Base-by-base conservation (phyloP, 2,888 invertebrate genomes). In the Iphiclides podalirius region DNA sequence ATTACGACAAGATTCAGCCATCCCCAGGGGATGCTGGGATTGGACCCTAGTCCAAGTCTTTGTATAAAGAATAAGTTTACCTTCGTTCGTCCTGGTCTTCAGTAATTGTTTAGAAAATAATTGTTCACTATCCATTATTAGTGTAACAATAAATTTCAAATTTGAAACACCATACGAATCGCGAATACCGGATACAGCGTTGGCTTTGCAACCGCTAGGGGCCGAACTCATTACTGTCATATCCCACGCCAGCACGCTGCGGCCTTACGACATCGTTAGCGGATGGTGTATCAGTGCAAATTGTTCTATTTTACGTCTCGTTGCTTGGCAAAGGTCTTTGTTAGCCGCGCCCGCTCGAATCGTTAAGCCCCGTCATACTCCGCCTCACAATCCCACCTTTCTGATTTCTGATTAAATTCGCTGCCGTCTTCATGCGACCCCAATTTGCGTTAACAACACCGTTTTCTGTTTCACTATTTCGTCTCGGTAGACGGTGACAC, bases 271-370 rank as follows among this genome's bases (percentile, higher is more conserved):
- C 52, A 41, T 58, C 53, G 53, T 58, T 58, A 58, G 53, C 43
- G 52, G 44, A 41, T 48, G 45, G 45, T 53, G 45, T 50, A 50
- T 51, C 52, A 54, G 42, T 56, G 52, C 52, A 54, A 58, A 55
- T 55, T 58, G 53, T 55, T 34, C 55, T 43, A 55, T 55, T 58
- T 58, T 54, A 53, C 55, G 53, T 51, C 50, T 39, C 49, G 48
- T 38, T 43, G 49, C 49, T 44, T 44, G 49, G 34, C 44, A 50
- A 50, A 50, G 49, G 49, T 44, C 51, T 51, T 51, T 45, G 51
- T 45, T 51, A 20, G 36, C 20, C 20, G 20, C n/a, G n/a, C n/a
- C 11, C 2, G 9, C 33, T 38, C 16, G 39, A 41, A 50, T 45
- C 51, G 45, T 51, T 45, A 46, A 46, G 46, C 46, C 39, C 15